These are phyloP conservation scores for Ctenoplectra terminalis DNA, from an alignment of 1,140 invertebrate species.

Conservation along the genomic window DNA sequence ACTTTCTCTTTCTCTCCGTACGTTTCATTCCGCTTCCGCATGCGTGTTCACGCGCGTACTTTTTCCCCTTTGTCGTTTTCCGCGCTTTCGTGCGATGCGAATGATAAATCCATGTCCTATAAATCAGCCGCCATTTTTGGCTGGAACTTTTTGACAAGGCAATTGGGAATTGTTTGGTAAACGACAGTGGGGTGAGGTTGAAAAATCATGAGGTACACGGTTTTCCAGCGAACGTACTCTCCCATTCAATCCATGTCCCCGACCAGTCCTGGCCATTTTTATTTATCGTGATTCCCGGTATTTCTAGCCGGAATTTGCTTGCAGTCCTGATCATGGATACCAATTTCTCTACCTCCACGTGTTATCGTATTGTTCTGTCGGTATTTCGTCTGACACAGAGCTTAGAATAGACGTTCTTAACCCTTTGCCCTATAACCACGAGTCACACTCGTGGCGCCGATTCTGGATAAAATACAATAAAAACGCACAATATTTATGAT, in stretches of 20 bases:
- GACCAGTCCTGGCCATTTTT: slow-evolving; percentile 44
- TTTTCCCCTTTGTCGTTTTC: slow-evolving; percentile 43
- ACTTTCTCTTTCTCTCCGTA: slow-evolving; percentile 17
- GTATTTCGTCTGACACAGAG: background rate
- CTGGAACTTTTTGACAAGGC: slow-evolving; percentile 76
- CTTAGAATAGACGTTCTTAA: background rate
- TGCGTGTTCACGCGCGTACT: background rate
- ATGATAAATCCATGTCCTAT: slow-evolving; percentile 68
- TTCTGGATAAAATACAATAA: too few species aligned
- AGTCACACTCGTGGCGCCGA: too few species aligned
- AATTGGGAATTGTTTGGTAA: slow-evolving; percentile 78
- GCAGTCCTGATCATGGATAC: slow-evolving; percentile 36
- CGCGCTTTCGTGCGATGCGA: slow-evolving; percentile 48
- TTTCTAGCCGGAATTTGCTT: slow-evolving; percentile 61
- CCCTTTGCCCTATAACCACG: too few species aligned
- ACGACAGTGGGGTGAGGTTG: slow-evolving; percentile 58
- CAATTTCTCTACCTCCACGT: slow-evolving; percentile 10
- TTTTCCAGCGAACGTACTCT: slow-evolving; percentile 58
- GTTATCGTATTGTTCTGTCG: too few species aligned
- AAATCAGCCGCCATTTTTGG: slow-evolving; percentile 74
- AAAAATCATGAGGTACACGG: slow-evolving; percentile 72
- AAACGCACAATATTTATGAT: too few species aligned
- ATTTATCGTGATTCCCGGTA: slow-evolving; percentile 60
- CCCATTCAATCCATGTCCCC: slow-evolving; percentile 63
- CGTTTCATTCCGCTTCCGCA: slow-evolving; percentile 18